phyloP scores from a whole-genome alignment of 1,140 invertebrate species.

The Palaemon carinicauda region DNA sequence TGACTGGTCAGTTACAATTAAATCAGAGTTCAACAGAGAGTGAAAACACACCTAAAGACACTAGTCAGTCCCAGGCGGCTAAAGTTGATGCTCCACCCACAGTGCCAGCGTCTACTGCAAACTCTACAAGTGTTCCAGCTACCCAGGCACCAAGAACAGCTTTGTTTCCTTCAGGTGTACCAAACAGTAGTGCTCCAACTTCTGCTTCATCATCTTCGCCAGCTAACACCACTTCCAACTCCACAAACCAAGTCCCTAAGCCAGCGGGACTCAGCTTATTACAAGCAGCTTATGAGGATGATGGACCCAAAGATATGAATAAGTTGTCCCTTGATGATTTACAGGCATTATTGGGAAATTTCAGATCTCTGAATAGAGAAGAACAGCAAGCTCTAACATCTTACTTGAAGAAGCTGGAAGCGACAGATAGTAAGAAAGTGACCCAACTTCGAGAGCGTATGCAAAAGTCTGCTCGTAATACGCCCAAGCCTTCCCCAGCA shows the following conservation, averaged over 20 bases:
- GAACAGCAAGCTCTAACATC: slow-evolving; percentile 41
- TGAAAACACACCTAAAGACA: neutral
- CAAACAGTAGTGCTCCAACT: neutral
- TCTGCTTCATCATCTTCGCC: neutral
- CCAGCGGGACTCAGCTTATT: slow-evolving; percentile 38
- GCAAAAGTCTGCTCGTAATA: slow-evolving; percentile 33
- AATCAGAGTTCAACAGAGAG: neutral
- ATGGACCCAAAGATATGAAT: slow-evolving; percentile 50
- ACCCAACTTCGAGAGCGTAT: slow-evolving; percentile 33
- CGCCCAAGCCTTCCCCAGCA: neutral
- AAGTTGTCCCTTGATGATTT: slow-evolving; percentile 50
- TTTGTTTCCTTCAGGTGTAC: neutral
- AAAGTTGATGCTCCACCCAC: neutral
- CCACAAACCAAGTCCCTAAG: neutral
- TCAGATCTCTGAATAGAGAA: slow-evolving; percentile 19
- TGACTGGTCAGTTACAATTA: neutral
- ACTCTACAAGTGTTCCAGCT: neutral
- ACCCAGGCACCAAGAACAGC: neutral
- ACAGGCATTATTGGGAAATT: slow-evolving; percentile 31
- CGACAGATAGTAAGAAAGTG: slow-evolving; percentile 48
- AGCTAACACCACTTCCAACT: neutral
- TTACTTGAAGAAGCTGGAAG: slow-evolving; percentile 44
- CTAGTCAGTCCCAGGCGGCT: neutral
- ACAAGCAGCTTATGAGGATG: slow-evolving; percentile 55
- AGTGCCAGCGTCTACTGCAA: neutral